phyloP scores from a whole-genome alignment of 1,140 invertebrate genomes.

The Vollenhovia emeryi region DNA sequence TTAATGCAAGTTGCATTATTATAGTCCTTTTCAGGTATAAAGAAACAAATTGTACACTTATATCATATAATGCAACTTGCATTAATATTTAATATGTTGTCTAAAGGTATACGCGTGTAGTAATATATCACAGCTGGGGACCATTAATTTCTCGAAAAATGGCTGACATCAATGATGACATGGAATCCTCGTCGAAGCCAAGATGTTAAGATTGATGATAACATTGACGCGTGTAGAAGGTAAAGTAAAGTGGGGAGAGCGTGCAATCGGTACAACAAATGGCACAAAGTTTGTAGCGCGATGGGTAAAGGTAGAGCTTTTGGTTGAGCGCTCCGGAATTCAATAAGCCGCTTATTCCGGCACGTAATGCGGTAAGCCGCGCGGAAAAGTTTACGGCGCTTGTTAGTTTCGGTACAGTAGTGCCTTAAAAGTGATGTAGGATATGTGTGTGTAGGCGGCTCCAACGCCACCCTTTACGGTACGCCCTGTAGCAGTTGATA shows the following conservation, averaged over 20 bases:
- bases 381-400: slow-evolving; percentile 71
- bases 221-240: slow-evolving; percentile 26
- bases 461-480: slow-evolving; percentile 64
- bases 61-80: not conserved
- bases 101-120: not conserved
- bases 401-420: slow-evolving; percentile 69
- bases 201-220: slow-evolving; percentile 55
- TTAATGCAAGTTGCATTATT: too few species aligned
- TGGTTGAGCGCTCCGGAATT: slow-evolving; percentile 67
- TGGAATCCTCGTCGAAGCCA: slow-evolving; percentile 21
- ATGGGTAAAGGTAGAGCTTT: slow-evolving; percentile 56
- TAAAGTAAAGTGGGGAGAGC: slow-evolving; percentile 10
- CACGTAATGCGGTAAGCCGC: slow-evolving; percentile 72
- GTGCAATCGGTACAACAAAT: slow-evolving; percentile 56
- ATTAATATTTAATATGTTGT: not conserved
- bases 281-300: slow-evolving; percentile 47
- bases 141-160: slow-evolving; percentile 47
- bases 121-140: slow-evolving; percentile 17
- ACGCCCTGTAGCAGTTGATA: slow-evolving; percentile 72
- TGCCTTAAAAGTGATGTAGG: slow-evolving; percentile 72
- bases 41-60: not conserved
- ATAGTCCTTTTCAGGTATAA: too few species aligned
- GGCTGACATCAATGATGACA: slow-evolving; percentile 46
- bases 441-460: slow-evolving; percentile 61
- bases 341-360: slow-evolving; percentile 72